Percentiles rank a stretch among this genome's conserved stretches.
Evolutionary conservation across 2,888 invertebrate species (phyloP).

Genomic region (Chloroclysta siterata): DNA sequence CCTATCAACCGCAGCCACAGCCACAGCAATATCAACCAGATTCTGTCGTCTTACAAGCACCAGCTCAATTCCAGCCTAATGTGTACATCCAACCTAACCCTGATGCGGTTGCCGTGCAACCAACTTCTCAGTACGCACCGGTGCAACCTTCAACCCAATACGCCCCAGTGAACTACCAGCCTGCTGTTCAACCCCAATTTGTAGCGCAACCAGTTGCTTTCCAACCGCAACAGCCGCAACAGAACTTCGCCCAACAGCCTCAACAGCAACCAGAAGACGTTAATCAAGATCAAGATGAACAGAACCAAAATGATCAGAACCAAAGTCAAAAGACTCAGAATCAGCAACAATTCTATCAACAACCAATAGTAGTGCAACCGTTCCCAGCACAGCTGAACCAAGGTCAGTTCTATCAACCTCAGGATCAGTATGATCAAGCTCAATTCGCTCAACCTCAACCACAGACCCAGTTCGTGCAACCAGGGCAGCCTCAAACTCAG

Average conservation of each 20-base stretch:
- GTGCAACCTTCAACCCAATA: conserved; percentile 42
- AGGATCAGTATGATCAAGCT: conserved; percentile 32
- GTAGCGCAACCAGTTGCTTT: conserved; percentile 54
- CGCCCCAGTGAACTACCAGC: conserved; percentile 44
- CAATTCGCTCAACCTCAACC: conserved; percentile 31
- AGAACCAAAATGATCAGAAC: conserved; percentile 13
- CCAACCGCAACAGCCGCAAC: conserved; percentile 37
- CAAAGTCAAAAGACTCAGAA: conserved; percentile 23
- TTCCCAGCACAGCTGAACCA: conserved; percentile 36
- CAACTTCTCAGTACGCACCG: conserved; percentile 47
- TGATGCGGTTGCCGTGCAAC: conserved; percentile 38
- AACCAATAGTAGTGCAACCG: conserved; percentile 40
- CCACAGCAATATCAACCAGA: conserved; percentile 39
- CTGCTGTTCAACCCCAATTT: conserved; percentile 43
- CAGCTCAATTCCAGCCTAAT: conserved; percentile 42
- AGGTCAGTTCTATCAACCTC: conserved; percentile 36
- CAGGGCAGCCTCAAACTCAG: conserved; percentile 29
- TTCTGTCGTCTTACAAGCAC: conserved; percentile 39
- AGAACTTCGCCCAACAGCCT: conserved; percentile 29
- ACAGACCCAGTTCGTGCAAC: conserved; percentile 30
- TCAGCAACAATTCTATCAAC: conserved; percentile 43
- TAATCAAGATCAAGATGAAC: conserved; percentile 24
- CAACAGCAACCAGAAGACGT: conserved; percentile 40
- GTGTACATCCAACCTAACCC: conserved; percentile 40
- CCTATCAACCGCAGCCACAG: conserved; percentile 36